Conservation (phyloP, 2,888 invertebrate genomes). For the Tortrix viridana region DNA sequence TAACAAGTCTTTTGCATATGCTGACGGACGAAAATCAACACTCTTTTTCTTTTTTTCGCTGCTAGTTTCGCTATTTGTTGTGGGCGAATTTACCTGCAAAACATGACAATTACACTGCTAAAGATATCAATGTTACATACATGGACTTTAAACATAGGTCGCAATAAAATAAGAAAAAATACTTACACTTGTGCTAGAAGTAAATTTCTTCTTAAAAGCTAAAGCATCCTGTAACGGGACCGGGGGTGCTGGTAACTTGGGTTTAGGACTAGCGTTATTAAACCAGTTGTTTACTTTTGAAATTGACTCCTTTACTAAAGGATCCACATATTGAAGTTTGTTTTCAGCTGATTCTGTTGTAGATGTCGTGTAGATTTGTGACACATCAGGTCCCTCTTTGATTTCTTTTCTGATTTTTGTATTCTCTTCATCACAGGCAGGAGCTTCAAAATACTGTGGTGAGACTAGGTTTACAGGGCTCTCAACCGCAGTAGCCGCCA, state of each 20-base stretch:
- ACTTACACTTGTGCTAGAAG: constrained; percentile 19
- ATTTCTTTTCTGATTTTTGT: constrained; percentile 6
- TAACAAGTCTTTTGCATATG: constrained; percentile 50
- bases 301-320: constrained; percentile 49
- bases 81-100: constrained; percentile 11
- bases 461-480: constrained; percentile 51
- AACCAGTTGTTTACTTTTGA: constrained; percentile 58
- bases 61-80: constrained; percentile 1
- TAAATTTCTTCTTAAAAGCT: constrained; percentile 51
- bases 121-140: background rate
- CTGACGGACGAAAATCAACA: constrained; percentile 44
- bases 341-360: background rate
- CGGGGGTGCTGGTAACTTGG: constrained; percentile 32
- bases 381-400: background rate
- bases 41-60: constrained; percentile 2
- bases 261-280: constrained; percentile 39
- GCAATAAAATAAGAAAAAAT: background rate
- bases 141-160: background rate
- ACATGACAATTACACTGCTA: background rate
- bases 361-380: background rate
- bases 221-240: constrained; percentile 43
- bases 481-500: constrained; percentile 25
- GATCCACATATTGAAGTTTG: constrained; percentile 34
- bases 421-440: background rate
- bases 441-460: constrained; percentile 54